Base-by-base conservation (phyloP, 2,797 vertebrate genomes). In the Centropyge bicolor region DNA sequence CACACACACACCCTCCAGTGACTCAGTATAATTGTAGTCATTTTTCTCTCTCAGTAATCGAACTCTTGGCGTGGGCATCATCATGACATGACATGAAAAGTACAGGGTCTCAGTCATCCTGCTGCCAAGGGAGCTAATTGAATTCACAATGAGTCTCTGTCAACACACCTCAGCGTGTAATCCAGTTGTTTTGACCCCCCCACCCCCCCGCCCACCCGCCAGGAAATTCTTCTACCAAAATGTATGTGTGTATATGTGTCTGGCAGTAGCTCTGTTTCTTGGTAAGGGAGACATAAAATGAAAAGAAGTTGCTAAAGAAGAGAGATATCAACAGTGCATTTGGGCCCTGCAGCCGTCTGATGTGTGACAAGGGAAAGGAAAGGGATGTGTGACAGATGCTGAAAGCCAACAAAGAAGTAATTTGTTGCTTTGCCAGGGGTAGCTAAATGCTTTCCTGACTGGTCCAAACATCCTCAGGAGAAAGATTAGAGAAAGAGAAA, bases 1-100 rank as follows among this genome's bases (percentile, higher is more conserved):
- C 52, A 41, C 57, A 59, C 48, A 6, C 24, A 11, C 27, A 16
- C 27, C 49, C 17, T 22, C 48, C 59, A 73, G 41, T 75, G 78
- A 85, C 72, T 83, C 56, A 35, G 8, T 54, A n/a, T 84, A 81
- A 84, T 90, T 88, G 70, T 79, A 79, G 83, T 70, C 57, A 76
- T 88, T 83, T 90, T 83, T 87, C 74, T 82, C 70, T 35, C 62
- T 17, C 63, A 0, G 74, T 69, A 64, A 81, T 76, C 38, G 5
- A 86, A 82, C 43, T 59, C 70, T 78, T 70, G 71, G 65, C 45
- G 45, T 63, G 76, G 76, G 45, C 74, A 40, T 82, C 75, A 75
- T 55, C 83, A 35, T 59, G 48, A 81, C 81, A 72, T 38, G 63
- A 83, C 70, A 78, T 0, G 0, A 70, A 67, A 81, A 69, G 54